Evolutionary conservation across 37 sponge, comb jelly and placozoan genomes (phyloP).

Genomic region (Bolinopsis microptera): DNA sequence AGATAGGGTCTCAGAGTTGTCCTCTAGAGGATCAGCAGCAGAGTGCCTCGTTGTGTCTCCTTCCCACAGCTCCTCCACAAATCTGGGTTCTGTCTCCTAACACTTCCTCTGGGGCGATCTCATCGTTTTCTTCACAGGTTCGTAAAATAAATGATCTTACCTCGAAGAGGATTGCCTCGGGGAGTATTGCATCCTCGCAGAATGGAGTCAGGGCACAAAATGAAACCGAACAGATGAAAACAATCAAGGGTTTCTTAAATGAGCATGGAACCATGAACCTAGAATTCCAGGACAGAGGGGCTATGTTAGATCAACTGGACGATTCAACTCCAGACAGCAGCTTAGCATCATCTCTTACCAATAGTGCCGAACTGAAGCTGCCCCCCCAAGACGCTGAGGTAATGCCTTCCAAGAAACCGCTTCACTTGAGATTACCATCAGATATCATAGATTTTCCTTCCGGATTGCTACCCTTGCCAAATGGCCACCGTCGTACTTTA

Average conservation of each 20-base stretch:
- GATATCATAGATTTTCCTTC: not conserved
- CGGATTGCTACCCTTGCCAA: not conserved
- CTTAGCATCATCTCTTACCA: not conserved
- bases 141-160: not conserved
- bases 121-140: not conserved
- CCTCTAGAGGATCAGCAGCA: not conserved
- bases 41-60: not conserved
- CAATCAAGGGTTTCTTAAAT: not conserved
- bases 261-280: not conserved
- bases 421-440: not conserved
- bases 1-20: not conserved
- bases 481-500: not conserved
- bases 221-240: not conserved
- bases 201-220: not conserved
- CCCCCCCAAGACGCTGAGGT: not conserved
- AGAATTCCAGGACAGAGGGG: not conserved
- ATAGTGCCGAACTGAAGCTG: not conserved
- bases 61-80: not conserved
- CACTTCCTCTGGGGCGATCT: not conserved
- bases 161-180: not conserved
- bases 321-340: not conserved
- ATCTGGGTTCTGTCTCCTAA: not conserved
- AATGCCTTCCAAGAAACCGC: not conserved
- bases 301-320: no score
- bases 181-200: not conserved